These are phyloP conservation scores for Crotalus tigris DNA, from an alignment of 2,113 vertebrate genomes.

Conservation along the genomic window DNA sequence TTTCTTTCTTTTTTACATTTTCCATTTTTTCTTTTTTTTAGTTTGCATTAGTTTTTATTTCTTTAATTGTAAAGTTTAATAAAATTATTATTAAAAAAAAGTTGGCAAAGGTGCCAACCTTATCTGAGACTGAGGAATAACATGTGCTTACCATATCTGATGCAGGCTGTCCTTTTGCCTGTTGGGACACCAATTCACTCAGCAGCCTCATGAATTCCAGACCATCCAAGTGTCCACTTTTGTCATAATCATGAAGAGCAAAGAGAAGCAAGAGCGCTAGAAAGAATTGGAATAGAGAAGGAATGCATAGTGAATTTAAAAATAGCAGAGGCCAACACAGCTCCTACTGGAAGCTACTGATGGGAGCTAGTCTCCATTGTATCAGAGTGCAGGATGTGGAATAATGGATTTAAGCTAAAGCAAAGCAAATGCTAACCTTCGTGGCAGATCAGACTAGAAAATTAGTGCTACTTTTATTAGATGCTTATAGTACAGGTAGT, in stretches of 20 bases:
- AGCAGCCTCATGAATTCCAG: slow-evolving; percentile 86
- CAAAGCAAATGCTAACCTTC: not conserved
- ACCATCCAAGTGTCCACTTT: slow-evolving; percentile 80
- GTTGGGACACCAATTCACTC: slow-evolving; percentile 63
- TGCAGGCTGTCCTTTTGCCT: slow-evolving; percentile 28
- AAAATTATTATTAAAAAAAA: not conserved
- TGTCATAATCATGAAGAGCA: slow-evolving; percentile 81
- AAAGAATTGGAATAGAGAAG: not conserved
- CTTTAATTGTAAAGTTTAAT: not conserved
- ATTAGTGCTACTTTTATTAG: not conserved
- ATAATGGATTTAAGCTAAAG: not conserved
- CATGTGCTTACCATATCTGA: slow-evolving; percentile 58
- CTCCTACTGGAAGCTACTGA: not conserved
- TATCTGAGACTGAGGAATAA: too few species aligned
- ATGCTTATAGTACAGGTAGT: not conserved
- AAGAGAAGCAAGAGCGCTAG: slow-evolving; percentile 85
- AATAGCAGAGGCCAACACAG: not conserved
- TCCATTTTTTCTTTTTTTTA: not conserved
- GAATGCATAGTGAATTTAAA: not conserved
- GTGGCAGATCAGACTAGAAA: not conserved
- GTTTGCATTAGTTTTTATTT: not conserved
- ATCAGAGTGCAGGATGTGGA: not conserved
- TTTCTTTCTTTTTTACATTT: not conserved
- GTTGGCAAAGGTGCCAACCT: not conserved
- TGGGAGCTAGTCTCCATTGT: not conserved